Percentiles rank a stretch among this genome's conserved stretches.
Conservation (phyloP, 2,888 invertebrate species). For the Metalampra italica region DNA sequence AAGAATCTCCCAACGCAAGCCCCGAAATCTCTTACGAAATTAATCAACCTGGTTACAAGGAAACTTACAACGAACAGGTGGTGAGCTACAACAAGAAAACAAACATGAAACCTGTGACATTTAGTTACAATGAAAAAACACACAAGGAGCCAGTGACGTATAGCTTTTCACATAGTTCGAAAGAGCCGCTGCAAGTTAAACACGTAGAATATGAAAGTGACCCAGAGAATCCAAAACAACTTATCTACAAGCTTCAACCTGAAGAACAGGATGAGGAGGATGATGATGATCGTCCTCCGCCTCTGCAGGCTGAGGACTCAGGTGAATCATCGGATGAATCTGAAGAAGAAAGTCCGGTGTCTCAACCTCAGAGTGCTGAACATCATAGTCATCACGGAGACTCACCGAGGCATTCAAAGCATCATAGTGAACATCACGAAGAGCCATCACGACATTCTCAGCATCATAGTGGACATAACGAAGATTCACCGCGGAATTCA, state of each 20-base stretch:
- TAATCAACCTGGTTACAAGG: constrained; percentile 59
- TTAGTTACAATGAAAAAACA: constrained; percentile 48
- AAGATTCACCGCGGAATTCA: background rate
- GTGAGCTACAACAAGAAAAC: constrained; percentile 61
- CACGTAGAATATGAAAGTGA: constrained; percentile 41
- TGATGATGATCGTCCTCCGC: constrained; percentile 14
- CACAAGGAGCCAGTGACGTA: constrained; percentile 54
- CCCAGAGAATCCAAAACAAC: constrained; percentile 43
- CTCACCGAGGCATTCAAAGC: background rate
- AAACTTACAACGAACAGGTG: constrained; percentile 58
- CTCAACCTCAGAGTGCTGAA: background rate
- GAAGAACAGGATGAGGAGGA: constrained; percentile 26
- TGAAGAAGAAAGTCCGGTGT: constrained; percentile 20
- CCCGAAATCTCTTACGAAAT: constrained; percentile 62
- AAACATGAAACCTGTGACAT: constrained; percentile 48
- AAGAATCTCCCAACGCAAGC: constrained; percentile 38
- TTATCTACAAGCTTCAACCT: constrained; percentile 44
- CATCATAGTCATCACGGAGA: background rate
- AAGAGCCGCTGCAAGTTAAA: constrained; percentile 40
- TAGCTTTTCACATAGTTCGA: constrained; percentile 37
- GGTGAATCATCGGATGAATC: constrained; percentile 17
- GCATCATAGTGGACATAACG: background rate
- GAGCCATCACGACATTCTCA: background rate
- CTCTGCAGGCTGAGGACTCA: constrained; percentile 22
- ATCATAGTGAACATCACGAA: background rate